A percentile compares a stretch with the other conserved stretches of the same genome.
Evolutionary conservation across 2,888 invertebrate species (phyloP).

Genomic region (Hirtodrosophila duncani): DNA sequence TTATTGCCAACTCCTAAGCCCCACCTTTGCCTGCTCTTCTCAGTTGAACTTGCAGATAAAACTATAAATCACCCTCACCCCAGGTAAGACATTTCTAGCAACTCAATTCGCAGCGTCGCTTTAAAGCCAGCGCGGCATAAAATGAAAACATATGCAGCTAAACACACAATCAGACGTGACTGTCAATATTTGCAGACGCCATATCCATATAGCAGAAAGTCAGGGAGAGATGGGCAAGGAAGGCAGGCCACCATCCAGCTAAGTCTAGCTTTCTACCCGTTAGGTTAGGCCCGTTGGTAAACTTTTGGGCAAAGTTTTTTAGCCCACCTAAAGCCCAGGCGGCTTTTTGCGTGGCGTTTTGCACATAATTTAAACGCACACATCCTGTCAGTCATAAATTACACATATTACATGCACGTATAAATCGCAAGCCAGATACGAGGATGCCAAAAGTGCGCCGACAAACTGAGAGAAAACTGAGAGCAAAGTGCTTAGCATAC

Average conservation of each 20-base stretch:
- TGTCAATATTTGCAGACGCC: slow-evolving; percentile 21
- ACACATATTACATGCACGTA: slow-evolving; percentile 71
- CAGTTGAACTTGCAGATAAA: too few relatives aligned
- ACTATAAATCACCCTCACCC: too few relatives aligned
- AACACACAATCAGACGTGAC: slow-evolving; percentile 39
- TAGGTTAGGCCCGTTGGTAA: slow-evolving; percentile 17
- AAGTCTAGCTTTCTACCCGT: too few relatives aligned
- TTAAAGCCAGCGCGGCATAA: too few relatives aligned
- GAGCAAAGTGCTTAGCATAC: slow-evolving; percentile 68
- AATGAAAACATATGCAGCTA: neutral
- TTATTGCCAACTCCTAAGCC: too few relatives aligned
- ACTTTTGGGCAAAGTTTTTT: slow-evolving; percentile 37
- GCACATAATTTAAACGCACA: slow-evolving; percentile 66
- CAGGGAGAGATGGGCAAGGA: too few relatives aligned
- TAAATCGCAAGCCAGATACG: slow-evolving; percentile 60
- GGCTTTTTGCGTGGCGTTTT: slow-evolving; percentile 56
- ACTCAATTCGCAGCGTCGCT: too few relatives aligned
- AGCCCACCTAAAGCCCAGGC: slow-evolving; percentile 19
- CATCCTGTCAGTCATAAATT: slow-evolving; percentile 68
- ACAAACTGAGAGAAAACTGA: slow-evolving; percentile 54
- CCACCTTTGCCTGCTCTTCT: too few relatives aligned
- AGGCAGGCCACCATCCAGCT: too few relatives aligned
- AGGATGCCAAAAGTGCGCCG: slow-evolving; percentile 43
- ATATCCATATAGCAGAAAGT: neutral
- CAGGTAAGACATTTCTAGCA: too few relatives aligned